Evolutionary conservation across 2,797 vertebrate species (phyloP).

Genomic region (Enteromius viviparus): DNA sequence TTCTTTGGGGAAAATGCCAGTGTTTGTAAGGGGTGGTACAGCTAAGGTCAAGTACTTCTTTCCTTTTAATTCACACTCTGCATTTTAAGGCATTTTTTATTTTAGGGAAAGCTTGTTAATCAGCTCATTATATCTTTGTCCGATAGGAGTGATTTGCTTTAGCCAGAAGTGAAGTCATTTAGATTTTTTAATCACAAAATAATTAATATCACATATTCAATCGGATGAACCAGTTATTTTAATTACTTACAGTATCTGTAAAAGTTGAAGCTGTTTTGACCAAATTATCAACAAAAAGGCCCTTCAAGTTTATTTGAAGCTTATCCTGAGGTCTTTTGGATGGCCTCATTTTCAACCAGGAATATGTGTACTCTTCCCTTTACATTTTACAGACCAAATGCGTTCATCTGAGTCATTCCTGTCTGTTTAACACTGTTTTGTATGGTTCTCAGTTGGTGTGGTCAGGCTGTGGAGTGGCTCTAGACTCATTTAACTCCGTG

Average conservation of each 20-base stretch:
- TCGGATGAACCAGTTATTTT: conserved; percentile 45
- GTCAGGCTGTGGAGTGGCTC: conserved; percentile 15
- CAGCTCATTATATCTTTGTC: conserved; percentile 46
- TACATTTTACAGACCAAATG: not conserved
- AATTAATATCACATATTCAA: conserved; percentile 52
- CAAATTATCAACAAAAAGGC: conserved; percentile 17
- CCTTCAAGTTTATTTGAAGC: not conserved
- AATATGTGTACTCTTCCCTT: not conserved
- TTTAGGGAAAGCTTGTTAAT: conserved; percentile 45
- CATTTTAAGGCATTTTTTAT: not conserved
- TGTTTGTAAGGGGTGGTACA: conserved; percentile 7
- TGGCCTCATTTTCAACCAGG: not conserved
- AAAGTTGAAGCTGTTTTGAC: conserved; percentile 19
- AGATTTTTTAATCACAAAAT: conserved; percentile 34
- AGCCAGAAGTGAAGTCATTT: conserved; percentile 45
- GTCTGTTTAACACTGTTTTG: conserved; percentile 1
- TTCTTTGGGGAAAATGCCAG: conserved; percentile 17
- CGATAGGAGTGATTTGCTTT: conserved; percentile 51
- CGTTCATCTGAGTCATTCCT: conserved; percentile 14
- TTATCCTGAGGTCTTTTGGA: conserved; percentile 8
- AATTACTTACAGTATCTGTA: conserved; percentile 52
- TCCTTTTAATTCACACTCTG: conserved; percentile 3
- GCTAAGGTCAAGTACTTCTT: conserved; percentile 19
- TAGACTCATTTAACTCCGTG: conserved; percentile 43
- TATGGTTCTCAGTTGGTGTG: conserved; percentile 10